A percentile compares a stretch with the other conserved stretches of the same genome.
phyloP scores from a whole-genome alignment of 2,797 vertebrate species.

The Rhinogobio ventralis region DNA sequence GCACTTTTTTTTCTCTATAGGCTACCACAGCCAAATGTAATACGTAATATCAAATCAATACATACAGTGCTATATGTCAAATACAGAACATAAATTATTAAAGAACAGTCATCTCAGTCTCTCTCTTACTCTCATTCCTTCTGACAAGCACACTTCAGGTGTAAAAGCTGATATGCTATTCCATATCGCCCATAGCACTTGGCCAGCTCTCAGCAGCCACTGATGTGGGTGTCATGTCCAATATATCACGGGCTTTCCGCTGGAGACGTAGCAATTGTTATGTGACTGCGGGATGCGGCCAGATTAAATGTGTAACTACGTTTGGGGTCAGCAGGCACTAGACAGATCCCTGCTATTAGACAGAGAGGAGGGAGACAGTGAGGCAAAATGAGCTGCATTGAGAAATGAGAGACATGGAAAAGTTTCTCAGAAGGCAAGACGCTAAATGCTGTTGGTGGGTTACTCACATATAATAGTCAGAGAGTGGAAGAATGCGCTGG shows the following conservation, averaged over 20 bases:
- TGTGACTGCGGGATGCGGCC: slow-evolving; percentile 16
- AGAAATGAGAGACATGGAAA: background rate
- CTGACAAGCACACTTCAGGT: slow-evolving; percentile 37
- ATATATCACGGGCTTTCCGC: slow-evolving; percentile 31
- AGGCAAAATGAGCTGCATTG: background rate
- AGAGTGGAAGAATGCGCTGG: background rate
- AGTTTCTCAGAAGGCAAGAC: background rate
- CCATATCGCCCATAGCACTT: slow-evolving; percentile 29
- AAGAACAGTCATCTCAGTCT: slow-evolving; percentile 4
- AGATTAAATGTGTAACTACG: slow-evolving; percentile 43
- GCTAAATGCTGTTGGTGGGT: background rate
- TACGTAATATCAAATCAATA: slow-evolving; percentile 20
- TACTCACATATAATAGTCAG: background rate
- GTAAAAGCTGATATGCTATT: slow-evolving; percentile 41
- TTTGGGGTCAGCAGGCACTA: slow-evolving; percentile 36
- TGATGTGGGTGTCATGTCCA: slow-evolving; percentile 36
- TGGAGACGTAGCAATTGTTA: slow-evolving; percentile 34
- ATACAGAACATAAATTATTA: slow-evolving; percentile 36
- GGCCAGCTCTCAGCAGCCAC: slow-evolving; percentile 30
- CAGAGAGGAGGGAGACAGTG: background rate
- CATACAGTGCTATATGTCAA: slow-evolving; percentile 16
- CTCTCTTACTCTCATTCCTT: background rate
- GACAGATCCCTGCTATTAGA: slow-evolving; percentile 36
- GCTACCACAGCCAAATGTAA: background rate
- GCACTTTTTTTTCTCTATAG: background rate